A percentile compares a stretch with the other conserved stretches of the same genome.
Conservation (phyloP, 2,113 vertebrate genomes). For the Tragelaphus buxtoni region DNA sequence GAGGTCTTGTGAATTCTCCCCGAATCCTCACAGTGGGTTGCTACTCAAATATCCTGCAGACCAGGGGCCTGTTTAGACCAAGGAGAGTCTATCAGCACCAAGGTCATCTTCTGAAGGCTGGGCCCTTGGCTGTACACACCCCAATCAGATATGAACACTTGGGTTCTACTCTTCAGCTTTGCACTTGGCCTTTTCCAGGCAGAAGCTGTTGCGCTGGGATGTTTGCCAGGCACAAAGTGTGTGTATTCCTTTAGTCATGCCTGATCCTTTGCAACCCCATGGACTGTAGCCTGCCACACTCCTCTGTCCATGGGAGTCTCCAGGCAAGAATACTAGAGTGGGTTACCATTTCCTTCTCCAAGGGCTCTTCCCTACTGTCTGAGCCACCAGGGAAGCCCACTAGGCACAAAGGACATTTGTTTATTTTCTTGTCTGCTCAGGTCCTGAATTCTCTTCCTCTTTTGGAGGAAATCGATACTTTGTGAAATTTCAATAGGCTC, state of each 20-base stretch:
- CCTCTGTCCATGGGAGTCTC: not conserved
- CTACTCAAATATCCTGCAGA: not conserved
- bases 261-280: not conserved
- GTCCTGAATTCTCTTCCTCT: not conserved
- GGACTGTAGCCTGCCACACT: not conserved
- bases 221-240: not conserved
- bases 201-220: not conserved
- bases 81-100: not conserved
- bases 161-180: not conserved
- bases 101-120: not conserved
- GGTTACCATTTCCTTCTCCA: not conserved
- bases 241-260: not conserved
- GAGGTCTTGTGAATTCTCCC: not conserved
- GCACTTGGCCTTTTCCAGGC: not conserved
- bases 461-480: not conserved
- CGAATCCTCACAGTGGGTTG: fast-evolving
- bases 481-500: not conserved
- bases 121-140: not conserved
- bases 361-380: not conserved
- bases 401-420: not conserved
- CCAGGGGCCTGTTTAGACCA: not conserved
- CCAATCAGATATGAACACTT: no score
- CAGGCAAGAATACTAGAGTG: not conserved
- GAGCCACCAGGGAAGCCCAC: not conserved
- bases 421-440: not conserved